Percentiles rank a stretch among this genome's conserved stretches.
phyloP scores from a whole-genome alignment of 2,888 invertebrate genomes.

The Flexamia atlantica region DNA sequence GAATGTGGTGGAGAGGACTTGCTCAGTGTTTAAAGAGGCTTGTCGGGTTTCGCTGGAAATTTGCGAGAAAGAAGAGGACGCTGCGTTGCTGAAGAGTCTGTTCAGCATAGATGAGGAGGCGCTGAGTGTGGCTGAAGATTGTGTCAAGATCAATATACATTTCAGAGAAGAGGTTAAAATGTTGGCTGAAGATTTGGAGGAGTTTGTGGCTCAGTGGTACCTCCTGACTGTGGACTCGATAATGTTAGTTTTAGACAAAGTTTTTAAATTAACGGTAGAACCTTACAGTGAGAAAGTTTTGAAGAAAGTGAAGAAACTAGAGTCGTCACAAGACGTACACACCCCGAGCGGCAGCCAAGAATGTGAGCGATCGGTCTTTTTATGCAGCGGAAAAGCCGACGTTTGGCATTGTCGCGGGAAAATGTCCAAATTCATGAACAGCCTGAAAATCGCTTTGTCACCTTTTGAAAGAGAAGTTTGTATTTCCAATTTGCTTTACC shows the following conservation, averaged over 20 bases:
- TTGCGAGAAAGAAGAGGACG: conserved; percentile 5
- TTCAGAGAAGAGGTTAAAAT: background rate
- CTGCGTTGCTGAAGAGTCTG: conserved; percentile 29
- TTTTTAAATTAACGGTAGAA: conserved; percentile 72
- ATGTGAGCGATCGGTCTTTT: background rate
- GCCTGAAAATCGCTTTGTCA: background rate
- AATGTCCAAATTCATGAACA: background rate
- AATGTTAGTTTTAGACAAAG: conserved; percentile 72
- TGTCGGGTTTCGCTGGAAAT: conserved; percentile 68
- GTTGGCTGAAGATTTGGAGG: background rate
- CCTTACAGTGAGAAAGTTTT: conserved; percentile 65
- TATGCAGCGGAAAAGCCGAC: conserved; percentile 10
- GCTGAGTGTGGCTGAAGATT: conserved; percentile 11
- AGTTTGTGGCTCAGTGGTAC: conserved; percentile 16
- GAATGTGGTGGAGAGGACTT: conserved; percentile 71
- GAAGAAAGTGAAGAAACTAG: conserved; percentile 19
- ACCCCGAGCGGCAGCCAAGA: background rate
- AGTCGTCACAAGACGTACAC: conserved; percentile 30
- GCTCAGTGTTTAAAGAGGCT: conserved; percentile 72
- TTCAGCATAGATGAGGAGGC: conserved; percentile 49
- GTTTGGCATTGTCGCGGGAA: conserved; percentile 17
- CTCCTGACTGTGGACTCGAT: conserved; percentile 71
- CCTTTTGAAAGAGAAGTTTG: conserved; percentile 43
- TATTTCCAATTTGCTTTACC: conserved; percentile 25
- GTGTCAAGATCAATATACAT: background rate